These are phyloP conservation scores for Dynastes hyllus DNA, from an alignment of 2,888 invertebrate genomes.

Conservation along the genomic window DNA sequence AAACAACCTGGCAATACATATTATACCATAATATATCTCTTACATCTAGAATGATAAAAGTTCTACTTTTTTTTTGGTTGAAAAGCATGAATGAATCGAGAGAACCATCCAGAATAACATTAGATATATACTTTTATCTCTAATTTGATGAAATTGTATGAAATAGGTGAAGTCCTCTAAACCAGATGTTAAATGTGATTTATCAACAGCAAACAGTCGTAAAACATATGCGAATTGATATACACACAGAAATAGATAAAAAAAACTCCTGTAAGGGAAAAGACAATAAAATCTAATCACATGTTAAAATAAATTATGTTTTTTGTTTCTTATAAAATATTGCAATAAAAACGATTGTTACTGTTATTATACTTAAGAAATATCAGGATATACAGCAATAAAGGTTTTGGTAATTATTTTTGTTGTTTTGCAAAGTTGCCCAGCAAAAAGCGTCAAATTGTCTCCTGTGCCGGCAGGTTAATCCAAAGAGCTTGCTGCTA, in stretches of 20 bases:
- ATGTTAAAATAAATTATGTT: too few species aligned
- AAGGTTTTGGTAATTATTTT: too few species aligned
- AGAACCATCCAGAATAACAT: neutral
- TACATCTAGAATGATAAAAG: neutral
- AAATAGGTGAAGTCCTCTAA: neutral
- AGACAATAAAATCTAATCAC: too few species aligned
- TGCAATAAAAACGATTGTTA: too few species aligned
- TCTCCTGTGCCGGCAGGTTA: too few species aligned
- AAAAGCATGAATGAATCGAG: neutral
- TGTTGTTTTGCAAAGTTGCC: too few species aligned
- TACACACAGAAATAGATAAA: constrained; percentile 9
- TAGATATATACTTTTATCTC: neutral
- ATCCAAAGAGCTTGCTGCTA: too few species aligned
- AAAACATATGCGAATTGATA: constrained; percentile 24
- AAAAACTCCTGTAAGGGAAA: neutral
- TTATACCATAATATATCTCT: neutral
- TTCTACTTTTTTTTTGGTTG: neutral
- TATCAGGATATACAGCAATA: too few species aligned
- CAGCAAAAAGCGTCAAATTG: too few species aligned
- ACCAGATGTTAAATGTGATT: constrained; percentile 23
- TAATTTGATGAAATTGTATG: neutral
- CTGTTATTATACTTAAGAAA: too few species aligned
- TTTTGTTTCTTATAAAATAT: too few species aligned
- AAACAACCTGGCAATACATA: neutral
- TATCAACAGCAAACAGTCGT: constrained; percentile 14